phyloP scores from a whole-genome alignment of 2,888 invertebrate genomes.

The Heliconius cydno region DNA sequence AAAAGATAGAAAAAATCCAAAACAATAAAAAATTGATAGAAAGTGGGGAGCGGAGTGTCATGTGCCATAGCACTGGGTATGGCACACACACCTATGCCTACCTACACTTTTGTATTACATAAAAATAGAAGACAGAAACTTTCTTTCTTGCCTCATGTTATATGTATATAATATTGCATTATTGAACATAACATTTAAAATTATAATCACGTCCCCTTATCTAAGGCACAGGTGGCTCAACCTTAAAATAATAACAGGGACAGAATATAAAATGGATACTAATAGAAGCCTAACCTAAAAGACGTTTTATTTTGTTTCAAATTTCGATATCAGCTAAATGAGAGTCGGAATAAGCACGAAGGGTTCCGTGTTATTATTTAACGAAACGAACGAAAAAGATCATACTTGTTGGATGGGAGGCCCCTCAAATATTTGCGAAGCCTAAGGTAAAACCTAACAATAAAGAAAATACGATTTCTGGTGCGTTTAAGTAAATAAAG shows the following conservation, averaged over 20 bases:
- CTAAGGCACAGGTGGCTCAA: slow-evolving; percentile 6
- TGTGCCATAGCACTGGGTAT: too few relatives aligned
- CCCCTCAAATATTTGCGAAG: too few relatives aligned
- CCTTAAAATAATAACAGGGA: slow-evolving; percentile 8
- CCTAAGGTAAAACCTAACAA: too few relatives aligned
- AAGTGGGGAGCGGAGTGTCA: too few relatives aligned
- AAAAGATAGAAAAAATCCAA: too few relatives aligned
- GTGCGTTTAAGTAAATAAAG: not conserved
- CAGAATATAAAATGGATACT: slow-evolving; percentile 14
- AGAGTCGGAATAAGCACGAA: not conserved
- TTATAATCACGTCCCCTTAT: not conserved
- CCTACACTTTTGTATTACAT: not conserved
- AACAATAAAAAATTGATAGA: too few relatives aligned
- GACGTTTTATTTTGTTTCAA: too few relatives aligned
- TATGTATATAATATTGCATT: not conserved
- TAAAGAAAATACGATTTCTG: too few relatives aligned
- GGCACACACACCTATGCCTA: too few relatives aligned
- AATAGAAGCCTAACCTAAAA: slow-evolving; percentile 1
- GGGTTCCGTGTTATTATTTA: too few relatives aligned
- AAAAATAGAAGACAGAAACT: not conserved
- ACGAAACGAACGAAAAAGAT: too few relatives aligned
- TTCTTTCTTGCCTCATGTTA: not conserved
- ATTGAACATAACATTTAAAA: not conserved
- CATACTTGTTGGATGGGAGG: too few relatives aligned
- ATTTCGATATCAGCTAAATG: not conserved